phyloP scores from a whole-genome alignment of 2,113 vertebrate genomes.

The Muntiacus reevesi region DNA sequence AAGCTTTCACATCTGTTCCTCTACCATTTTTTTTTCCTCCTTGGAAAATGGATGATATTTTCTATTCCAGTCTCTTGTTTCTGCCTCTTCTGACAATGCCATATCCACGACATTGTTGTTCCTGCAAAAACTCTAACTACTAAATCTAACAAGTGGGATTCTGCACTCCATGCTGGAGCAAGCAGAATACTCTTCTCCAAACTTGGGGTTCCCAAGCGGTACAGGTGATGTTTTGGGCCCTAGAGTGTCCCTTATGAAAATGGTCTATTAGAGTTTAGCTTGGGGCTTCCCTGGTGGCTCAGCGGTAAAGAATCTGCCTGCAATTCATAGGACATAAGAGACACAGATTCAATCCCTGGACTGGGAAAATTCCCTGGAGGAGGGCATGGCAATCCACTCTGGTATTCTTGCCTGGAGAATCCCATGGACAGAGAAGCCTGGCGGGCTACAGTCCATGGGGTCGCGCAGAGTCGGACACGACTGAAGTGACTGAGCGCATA shows the following conservation, averaged over 20 bases:
- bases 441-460: background rate
- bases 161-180: background rate
- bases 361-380: background rate
- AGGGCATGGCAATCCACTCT: background rate
- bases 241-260: background rate
- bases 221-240: background rate
- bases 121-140: background rate
- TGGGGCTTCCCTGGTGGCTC: background rate
- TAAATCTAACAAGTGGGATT: background rate
- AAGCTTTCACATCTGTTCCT: background rate
- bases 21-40: background rate
- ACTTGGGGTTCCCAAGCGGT: background rate
- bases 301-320: background rate
- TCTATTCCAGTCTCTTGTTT: background rate
- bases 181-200: background rate
- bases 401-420: background rate
- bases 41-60: background rate
- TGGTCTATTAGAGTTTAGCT: background rate
- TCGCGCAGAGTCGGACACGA: background rate
- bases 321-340: background rate
- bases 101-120: background rate
- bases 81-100: background rate
- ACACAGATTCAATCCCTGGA: background rate
- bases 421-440: background rate
- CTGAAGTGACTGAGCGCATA: background rate